Percentiles rank a stretch among this genome's conserved stretches.
phyloP scores from a whole-genome alignment of 2,113 vertebrate species.

The Tauraco erythrolophus region DNA sequence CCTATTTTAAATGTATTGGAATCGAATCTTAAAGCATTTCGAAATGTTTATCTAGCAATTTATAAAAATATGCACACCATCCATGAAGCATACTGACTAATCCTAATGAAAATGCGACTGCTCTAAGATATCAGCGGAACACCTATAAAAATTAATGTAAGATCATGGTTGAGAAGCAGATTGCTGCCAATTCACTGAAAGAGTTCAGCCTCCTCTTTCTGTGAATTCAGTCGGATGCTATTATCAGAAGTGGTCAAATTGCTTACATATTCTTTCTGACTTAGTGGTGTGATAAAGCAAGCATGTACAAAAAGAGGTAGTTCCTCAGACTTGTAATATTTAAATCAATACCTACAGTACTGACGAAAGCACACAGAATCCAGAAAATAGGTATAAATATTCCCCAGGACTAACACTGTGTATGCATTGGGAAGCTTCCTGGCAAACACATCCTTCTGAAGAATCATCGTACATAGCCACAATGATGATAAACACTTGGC shows the following conservation, averaged over 20 bases:
- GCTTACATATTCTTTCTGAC: neutral
- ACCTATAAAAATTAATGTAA: neutral
- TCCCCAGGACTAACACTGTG: neutral
- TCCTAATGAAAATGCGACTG: neutral
- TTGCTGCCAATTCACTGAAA: neutral
- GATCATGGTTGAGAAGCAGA: neutral
- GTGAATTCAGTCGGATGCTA: neutral
- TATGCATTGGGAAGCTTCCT: neutral
- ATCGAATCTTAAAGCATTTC: neutral
- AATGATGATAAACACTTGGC: neutral
- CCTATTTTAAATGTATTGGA: neutral
- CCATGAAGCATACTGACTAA: neutral
- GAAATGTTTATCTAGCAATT: neutral
- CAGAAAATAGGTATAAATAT: neutral
- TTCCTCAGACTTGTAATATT: neutral
- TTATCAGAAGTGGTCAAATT: neutral
- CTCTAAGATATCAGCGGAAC: neutral
- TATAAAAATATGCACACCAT: neutral
- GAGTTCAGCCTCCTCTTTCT: neutral
- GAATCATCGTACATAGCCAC: neutral
- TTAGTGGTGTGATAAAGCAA: neutral
- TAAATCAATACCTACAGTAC: neutral
- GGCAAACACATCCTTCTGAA: neutral
- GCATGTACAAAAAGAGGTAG: neutral
- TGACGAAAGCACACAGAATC: neutral